phyloP scores from a whole-genome alignment of 2,113 vertebrate genomes.

The Trachemys scripta region DNA sequence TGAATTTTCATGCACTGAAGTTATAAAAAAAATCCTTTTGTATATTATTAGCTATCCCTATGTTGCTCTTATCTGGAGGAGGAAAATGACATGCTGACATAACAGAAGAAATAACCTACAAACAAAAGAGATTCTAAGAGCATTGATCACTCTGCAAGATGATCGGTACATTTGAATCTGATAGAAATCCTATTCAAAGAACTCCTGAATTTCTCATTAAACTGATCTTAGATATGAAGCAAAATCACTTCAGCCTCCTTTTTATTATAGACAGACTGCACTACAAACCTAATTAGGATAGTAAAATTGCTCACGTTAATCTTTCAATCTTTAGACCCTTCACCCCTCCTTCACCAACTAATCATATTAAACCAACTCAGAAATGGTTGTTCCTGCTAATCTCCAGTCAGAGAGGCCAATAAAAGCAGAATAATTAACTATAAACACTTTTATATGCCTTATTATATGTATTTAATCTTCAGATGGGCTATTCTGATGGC shows the following conservation, averaged over 20 bases:
- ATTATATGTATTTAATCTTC: constrained; percentile 34
- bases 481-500: constrained; percentile 2
- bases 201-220: not conserved
- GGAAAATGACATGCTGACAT: not conserved
- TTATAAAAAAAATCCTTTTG: not conserved
- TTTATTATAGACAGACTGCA: not conserved
- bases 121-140: constrained; percentile 20
- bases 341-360: constrained; percentile 30
- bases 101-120: not conserved
- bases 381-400: constrained; percentile 39
- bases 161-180: not conserved
- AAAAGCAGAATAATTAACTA: constrained; percentile 50
- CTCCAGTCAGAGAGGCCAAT: constrained; percentile 38
- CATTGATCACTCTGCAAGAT: not conserved
- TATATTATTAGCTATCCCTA: not conserved
- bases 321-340: constrained; percentile 18
- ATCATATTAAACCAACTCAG: constrained; percentile 53
- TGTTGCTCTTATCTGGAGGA: not conserved
- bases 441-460: constrained; percentile 44
- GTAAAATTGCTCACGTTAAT: constrained; percentile 58
- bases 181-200: not conserved
- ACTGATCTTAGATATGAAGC: not conserved
- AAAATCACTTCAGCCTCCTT: not conserved
- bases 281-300: constrained; percentile 52
- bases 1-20: not conserved